phyloP scores from a whole-genome alignment of 2,113 vertebrate genomes.

The Crotalus tigris region DNA sequence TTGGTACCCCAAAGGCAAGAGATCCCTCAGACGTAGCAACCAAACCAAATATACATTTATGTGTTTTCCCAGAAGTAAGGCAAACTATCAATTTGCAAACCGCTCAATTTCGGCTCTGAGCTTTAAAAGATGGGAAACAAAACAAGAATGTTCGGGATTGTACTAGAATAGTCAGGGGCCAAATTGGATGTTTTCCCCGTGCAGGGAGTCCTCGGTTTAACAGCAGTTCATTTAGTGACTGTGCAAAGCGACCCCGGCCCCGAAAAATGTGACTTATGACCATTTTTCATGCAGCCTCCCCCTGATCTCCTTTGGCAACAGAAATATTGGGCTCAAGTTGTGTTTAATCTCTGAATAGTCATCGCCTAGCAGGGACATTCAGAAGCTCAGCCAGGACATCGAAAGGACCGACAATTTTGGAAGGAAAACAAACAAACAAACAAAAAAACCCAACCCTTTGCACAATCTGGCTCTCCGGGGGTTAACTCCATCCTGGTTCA shows the following conservation, averaged over 20 bases:
- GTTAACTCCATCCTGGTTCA: not conserved
- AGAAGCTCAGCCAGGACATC: not conserved
- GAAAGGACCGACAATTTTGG: not conserved
- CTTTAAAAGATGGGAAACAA: not conserved
- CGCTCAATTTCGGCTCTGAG: not conserved
- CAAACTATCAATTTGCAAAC: not conserved
- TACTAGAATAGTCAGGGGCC: not conserved
- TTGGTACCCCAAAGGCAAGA: not conserved
- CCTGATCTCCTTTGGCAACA: no score
- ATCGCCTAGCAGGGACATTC: not conserved
- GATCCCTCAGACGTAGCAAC: not conserved
- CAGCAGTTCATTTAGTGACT: not conserved
- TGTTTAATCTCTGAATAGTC: not conserved
- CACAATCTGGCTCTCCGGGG: not conserved
- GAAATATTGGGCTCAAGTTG: no score
- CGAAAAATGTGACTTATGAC: not conserved
- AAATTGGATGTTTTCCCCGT: not conserved
- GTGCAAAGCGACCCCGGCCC: rapidly evolving
- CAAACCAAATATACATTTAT: not conserved
- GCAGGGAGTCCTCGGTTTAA: not conserved
- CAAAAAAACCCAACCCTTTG: not conserved
- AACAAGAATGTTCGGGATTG: not conserved
- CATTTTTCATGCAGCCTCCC: no score
- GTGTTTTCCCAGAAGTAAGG: not conserved
- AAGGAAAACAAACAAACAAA: not conserved